phyloP scores from a whole-genome alignment of 2,797 vertebrate genomes.

The Amphiprion clarkii region DNA sequence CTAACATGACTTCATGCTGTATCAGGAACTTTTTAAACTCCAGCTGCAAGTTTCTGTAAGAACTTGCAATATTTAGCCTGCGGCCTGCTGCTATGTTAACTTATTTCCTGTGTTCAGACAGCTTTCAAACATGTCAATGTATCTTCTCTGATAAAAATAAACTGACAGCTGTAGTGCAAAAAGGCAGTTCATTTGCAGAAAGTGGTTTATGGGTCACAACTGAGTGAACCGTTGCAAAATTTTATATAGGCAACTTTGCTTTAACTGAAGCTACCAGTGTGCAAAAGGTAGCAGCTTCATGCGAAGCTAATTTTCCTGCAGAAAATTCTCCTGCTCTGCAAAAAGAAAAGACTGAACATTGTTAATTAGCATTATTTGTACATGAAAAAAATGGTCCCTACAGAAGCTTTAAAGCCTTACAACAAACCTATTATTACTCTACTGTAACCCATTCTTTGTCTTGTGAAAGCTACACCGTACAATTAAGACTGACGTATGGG shows the following conservation, averaged over 20 bases:
- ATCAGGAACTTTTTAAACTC: no score
- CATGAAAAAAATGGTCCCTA: no score
- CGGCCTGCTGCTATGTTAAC: neutral
- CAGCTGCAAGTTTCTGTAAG: no score
- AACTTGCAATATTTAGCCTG: neutral
- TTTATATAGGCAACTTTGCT: no score
- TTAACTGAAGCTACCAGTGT: no score
- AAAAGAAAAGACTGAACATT: neutral
- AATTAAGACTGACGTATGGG: neutral
- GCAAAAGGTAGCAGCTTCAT: no score
- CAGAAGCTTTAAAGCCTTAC: neutral
- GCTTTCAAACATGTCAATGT: neutral
- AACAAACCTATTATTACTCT: constrained; percentile 6
- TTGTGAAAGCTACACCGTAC: neutral
- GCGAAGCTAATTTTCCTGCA: no score
- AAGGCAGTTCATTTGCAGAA: neutral
- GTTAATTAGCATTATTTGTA: no score
- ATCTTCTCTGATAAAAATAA: constrained; percentile 11
- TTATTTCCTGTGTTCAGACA: constrained; percentile 25
- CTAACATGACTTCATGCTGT: no score
- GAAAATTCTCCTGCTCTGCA: no score
- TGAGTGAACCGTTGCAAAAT: no score
- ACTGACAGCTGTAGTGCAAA: no score
- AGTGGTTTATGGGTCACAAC: neutral
- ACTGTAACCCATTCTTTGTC: constrained; percentile 9